Base-by-base conservation (phyloP, 1,140 invertebrate genomes). In the Ceratitis capitata region DNA sequence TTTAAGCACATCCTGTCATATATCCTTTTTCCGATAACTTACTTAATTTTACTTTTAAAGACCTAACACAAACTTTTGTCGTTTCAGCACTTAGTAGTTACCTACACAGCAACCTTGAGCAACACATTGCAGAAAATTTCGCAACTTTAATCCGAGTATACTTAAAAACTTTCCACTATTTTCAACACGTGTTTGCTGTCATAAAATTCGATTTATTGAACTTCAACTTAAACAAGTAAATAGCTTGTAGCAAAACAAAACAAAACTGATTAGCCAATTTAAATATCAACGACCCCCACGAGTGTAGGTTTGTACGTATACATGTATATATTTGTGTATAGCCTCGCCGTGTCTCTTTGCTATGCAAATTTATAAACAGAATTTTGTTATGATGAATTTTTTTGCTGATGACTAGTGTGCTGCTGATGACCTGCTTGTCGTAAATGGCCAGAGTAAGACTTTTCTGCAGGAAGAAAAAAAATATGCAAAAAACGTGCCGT, bases 401-500 rank as follows among this genome's bases (percentile, higher is more conserved):
- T 14, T 53, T 19, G 51, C 51, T 53, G 19, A 23, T 56, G n/a
- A 56, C 51, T 19, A 53, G 51, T 19, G 14, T 4, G 51, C 14
- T 14, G n/a, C 16, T 69, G 61, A 35, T 61, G 58, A 61, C 29
- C 58, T 61, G 29, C 58, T 3, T 56, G 61, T 29, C 61, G 61
- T 69, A 35, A 69, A 78, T 45, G n/a, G 39, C 39, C 35, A 19
- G 45, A 26, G 23, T 10, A 7, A 32, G 58, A 64, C 10, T 78
- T 45, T 45, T 23, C 26, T 78, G 69, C 39, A 6, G 45, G 5
- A 47, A 47, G n/a, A 47, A 56, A 78, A 78, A 26, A 78, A 26
- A 23, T 78, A 45, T 39, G 45, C 69, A 78, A 6, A 78, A 78
- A 78, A 78, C 39, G 39, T 78, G 39, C 69, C 69, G 69, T 78